A percentile compares a stretch with the other conserved stretches of the same genome.
Evolutionary conservation across 2,113 vertebrate genomes (phyloP).

Genomic region (Pontoporia blainvillei): DNA sequence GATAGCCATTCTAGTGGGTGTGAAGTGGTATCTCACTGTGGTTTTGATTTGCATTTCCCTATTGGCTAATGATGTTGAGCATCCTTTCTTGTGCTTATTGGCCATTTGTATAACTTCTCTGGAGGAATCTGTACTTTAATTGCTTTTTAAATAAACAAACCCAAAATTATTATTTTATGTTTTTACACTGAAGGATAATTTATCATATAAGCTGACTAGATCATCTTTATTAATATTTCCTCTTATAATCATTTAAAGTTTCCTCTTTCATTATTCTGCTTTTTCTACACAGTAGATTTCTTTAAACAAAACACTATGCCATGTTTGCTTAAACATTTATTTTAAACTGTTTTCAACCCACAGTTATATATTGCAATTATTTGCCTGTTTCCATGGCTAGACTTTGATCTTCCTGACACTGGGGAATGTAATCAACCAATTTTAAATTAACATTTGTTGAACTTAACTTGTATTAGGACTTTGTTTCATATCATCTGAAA

Average conservation of each 20-base stretch:
- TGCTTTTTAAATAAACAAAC: background rate
- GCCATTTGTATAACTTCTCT: background rate
- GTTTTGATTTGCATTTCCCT: background rate
- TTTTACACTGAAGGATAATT: background rate
- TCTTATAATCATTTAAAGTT: background rate
- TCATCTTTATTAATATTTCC: background rate
- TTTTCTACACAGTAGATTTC: background rate
- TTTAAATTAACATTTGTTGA: background rate
- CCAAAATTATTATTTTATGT: background rate
- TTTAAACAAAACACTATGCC: background rate
- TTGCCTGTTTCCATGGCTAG: background rate
- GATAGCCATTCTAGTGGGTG: background rate
- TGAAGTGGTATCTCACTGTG: background rate
- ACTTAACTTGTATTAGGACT: background rate
- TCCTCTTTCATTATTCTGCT: background rate
- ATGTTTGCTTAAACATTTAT: background rate
- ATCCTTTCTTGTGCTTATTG: background rate
- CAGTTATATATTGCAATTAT: background rate
- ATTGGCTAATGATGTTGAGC: background rate
- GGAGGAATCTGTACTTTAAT: background rate
- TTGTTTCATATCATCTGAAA: background rate
- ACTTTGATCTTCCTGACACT: background rate
- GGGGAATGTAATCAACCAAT: background rate
- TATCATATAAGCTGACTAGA: background rate
- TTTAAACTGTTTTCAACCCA: background rate